Base-by-base conservation (phyloP, 2,113 vertebrate species). In the Rostratula benghalensis region DNA sequence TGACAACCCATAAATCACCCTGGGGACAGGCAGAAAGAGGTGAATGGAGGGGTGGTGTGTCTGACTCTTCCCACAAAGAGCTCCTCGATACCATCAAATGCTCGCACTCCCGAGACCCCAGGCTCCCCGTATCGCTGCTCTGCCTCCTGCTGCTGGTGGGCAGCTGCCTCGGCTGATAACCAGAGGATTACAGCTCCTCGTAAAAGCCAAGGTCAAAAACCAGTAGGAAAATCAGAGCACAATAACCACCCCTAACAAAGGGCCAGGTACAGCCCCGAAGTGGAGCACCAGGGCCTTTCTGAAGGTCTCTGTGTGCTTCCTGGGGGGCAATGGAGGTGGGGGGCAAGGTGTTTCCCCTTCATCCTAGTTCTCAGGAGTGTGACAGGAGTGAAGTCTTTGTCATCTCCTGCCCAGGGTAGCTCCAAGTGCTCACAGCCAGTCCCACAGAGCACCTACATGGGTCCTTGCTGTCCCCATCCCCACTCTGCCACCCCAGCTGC, bases 331-430 rank as follows among this genome's bases (percentile, higher is more conserved):
- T 7, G 17, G 20, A 30, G 63, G 11, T 7, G 24, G 5, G 20
- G 22, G 54, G 13, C 6, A 11, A 30, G 0, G 2, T 4, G 19
- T 3, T 63, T 6, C n/a, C 12, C 6, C 4, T 31, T 35, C 46
- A 24, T 12, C 46, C 77, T 11, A 0, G 21, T 23, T 11, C 35
- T 21, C 33, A 5, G 48, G 21, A 64, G 43, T 0, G 1, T 0
- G 22, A 27, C 13, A 21, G 43, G 43, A 45, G 11, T 4, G 13
- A 24, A 53, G 17, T 1, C 3, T 1, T 10, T 39, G n/a, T 22
- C 22, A 6, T 1, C 5, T 17, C 18, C 27, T 9, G 43, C 48
- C 37, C 67, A 50, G 39, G 63, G 65, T 51, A 50, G 48, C 87
- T 73, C 93, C 25, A 9, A 28, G n/a, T 3, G 2, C 46, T 50